A percentile compares a stretch with the other conserved stretches of the same genome.
Conservation (phyloP, 2,888 invertebrate species). For the Stratiomys singularior region DNA sequence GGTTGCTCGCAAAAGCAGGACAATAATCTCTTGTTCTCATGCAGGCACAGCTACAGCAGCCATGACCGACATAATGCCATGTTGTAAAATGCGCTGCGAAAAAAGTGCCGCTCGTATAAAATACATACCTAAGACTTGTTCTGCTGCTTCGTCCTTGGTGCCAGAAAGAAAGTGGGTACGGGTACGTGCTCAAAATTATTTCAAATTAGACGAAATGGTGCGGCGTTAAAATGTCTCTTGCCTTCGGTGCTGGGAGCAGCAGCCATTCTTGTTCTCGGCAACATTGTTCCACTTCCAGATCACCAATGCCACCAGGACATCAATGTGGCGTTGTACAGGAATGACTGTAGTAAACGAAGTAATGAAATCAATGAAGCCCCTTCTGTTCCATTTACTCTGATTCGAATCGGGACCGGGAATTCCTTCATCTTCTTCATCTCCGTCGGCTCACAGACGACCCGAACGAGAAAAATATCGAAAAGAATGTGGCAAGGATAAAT, state of each 20-base stretch:
- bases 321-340: neutral
- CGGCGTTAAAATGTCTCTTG: slow-evolving; percentile 29
- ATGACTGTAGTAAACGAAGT: slow-evolving; percentile 40
- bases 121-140: slow-evolving; percentile 36
- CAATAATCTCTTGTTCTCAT: neutral
- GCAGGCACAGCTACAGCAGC: neutral
- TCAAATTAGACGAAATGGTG: slow-evolving; percentile 46
- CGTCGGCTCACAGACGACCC: neutral
- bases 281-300: neutral
- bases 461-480: slow-evolving; percentile 43
- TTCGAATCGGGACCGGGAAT: slow-evolving; percentile 46
- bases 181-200: slow-evolving; percentile 47
- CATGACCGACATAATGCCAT: neutral
- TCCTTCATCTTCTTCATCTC: neutral
- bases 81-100: slow-evolving; percentile 20
- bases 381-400: slow-evolving; percentile 53
- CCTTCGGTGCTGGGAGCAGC: slow-evolving; percentile 3
- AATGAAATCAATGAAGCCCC: slow-evolving; percentile 52
- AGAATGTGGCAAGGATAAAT: slow-evolving; percentile 53
- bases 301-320: slow-evolving; percentile 11
- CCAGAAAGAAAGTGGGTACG: slow-evolving; percentile 31
- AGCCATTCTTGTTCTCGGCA: slow-evolving; percentile 20
- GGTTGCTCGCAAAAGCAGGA: neutral
- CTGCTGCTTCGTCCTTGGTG: neutral
- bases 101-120: slow-evolving; percentile 15